Base-by-base conservation (phyloP, 2,797 vertebrate species). In the Zenarchopterus dispar region DNA sequence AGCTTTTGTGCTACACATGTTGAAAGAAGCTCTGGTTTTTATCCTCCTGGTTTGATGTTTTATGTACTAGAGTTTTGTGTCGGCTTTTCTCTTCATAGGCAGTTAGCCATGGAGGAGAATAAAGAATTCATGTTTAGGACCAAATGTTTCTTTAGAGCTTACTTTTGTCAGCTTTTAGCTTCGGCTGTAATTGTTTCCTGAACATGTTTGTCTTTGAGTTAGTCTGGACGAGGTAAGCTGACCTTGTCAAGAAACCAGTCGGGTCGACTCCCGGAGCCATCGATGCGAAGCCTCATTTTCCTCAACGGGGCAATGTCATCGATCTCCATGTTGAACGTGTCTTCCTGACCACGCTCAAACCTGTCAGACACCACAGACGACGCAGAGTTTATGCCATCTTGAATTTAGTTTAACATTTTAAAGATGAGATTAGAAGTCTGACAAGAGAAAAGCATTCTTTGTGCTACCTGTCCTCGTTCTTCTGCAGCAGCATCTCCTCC, bases 231-330 rank as follows among this genome's bases (percentile, higher is more conserved):
- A 15, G 36, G 11, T 13, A 39, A 15, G 36, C 56, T 88, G 84
- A 98, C 97, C 96, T 93, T 88, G 73, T 98, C 96, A 43, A 99
- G 87, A 85, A 96, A 97, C 97, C 97, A 99, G 84, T 99, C 95
- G 0, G 96, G 97, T 50, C 97, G 92, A 68, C 93, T 95, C 21
- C 98, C 98, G 10, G 94, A 92, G 31, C 95, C 96, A 0, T 98
- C 96, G 0, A 94, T 93, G 16, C 95, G 92, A 59, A 98, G 85
- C 69, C 98, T 93, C 93, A 99, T 96, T 91, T 99, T 99, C 85
- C 91, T 94, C 53, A 99, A 88, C 0, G 97, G 97, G 6, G 95
- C 95, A 0, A 99, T 94, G 69, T 99, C 97, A 0, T 96, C 94
- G 0, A 99, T 95, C 91, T 99, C 96, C 93, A 98, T 93, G 47